Evolutionary conservation across 2,797 vertebrate species (phyloP), one percentile per base, ranked within the genome.

Genomic region (Ciconia nigra): DNA sequence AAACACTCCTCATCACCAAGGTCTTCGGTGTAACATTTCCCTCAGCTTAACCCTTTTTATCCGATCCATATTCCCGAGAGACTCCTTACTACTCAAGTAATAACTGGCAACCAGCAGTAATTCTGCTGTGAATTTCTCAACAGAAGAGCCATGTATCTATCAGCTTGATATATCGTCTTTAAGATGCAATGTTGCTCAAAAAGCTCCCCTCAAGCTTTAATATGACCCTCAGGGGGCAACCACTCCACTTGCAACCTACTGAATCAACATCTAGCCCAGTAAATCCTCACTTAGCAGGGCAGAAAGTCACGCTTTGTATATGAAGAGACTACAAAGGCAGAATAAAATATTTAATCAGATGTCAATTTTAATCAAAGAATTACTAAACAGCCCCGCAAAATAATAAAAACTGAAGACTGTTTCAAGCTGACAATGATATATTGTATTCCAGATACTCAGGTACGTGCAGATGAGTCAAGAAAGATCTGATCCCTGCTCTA

Each of bases 241-340:
- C 97, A 97, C 97, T 98, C 96, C 78, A 97, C 96, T 97, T 95
- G 97, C 97, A 98, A 96, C 94, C 97, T 98, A 98, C 97, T 98
- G 98, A 98, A 98, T 98, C 98, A 98, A 98, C 96, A 97, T 95
- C 97, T 89, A 95, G 91, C 93, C 89, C 93, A 96, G 97, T 97
- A 98, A 98, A 98, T 98, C 94, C 96, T 97, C 90, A 98, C 97
- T 97, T 95, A 97, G 91, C 93, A 91, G 41, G 54, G 94, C 76
- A 91, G 91, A 97, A 92, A 89, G 92, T 89, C 96, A 96, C 46
- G 65, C 85, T 91, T 86, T 71, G 87, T 89, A 77, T 88, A 93
- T 24, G 65, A 92, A 87, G 78, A 89, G 82, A 94, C 29, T 92
- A 91, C 72, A 92, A 94, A 94, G 80, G 62, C 58, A 81, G 66